phyloP scores from a whole-genome alignment of 2,888 invertebrate genomes.

The Plebejus argus region DNA sequence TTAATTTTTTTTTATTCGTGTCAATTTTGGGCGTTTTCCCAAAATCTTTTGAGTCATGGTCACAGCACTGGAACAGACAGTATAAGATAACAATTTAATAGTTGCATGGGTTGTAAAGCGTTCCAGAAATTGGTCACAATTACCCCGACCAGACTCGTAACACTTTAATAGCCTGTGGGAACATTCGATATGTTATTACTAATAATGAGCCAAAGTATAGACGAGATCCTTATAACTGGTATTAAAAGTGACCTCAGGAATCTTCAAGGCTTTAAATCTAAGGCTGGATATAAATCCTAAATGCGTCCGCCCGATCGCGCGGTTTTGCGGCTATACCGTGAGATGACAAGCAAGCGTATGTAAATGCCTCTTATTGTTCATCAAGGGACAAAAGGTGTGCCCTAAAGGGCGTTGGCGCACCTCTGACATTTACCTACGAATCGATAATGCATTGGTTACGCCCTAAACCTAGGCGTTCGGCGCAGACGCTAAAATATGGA shows the following conservation, averaged over 20 bases:
- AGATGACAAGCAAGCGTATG: too few relatives aligned
- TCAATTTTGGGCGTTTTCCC: background rate
- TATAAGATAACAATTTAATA: conserved; percentile 68
- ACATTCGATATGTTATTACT: conserved; percentile 21
- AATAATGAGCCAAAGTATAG: conserved; percentile 9
- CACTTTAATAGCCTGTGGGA: conserved; percentile 76
- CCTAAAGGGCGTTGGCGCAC: conserved; percentile 26
- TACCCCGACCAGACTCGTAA: conserved; percentile 73
- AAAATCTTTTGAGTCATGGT: background rate
- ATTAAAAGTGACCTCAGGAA: background rate
- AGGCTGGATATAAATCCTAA: background rate
- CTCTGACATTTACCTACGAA: conserved; percentile 13
- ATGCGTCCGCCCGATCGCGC: too few relatives aligned
- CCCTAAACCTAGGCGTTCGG: background rate
- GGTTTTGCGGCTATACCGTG: too few relatives aligned
- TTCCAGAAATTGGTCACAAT: conserved; percentile 74
- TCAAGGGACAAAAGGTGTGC: background rate
- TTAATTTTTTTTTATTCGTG: too few relatives aligned
- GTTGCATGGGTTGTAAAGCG: conserved; percentile 74
- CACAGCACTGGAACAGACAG: conserved; percentile 14
- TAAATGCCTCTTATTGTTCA: background rate
- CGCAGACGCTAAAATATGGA: conserved; percentile 28
- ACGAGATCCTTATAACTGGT: background rate
- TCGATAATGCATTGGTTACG: conserved; percentile 23
- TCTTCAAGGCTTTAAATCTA: background rate